phyloP scores from a whole-genome alignment of 1,140 invertebrate genomes.

The Whitmania pigra region DNA sequence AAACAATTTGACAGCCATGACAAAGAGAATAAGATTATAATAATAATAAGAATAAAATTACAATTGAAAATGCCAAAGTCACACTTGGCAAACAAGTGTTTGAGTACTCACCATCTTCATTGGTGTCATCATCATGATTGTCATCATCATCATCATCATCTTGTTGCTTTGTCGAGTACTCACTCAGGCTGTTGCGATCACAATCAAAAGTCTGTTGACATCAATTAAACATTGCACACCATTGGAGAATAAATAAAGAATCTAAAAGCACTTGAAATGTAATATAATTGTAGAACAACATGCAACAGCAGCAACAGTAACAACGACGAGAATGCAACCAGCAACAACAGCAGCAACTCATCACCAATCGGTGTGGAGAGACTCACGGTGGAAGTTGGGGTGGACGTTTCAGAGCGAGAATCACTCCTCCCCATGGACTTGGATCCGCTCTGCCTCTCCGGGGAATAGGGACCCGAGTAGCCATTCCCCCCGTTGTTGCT shows the following conservation, averaged over 20 bases:
- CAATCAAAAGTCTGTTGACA: conserved; percentile 12
- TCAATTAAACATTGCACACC: too few relatives aligned
- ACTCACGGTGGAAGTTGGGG: conserved; percentile 17
- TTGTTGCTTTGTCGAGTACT: conserved; percentile 3
- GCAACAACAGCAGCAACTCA: background rate
- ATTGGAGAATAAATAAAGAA: background rate
- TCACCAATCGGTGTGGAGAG: background rate
- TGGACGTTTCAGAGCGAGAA: conserved; percentile 15
- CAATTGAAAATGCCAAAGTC: too few relatives aligned
- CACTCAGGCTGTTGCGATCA: conserved; percentile 17
- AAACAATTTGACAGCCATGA: too few relatives aligned
- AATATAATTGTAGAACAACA: too few relatives aligned
- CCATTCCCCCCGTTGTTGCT: conserved; percentile 20
- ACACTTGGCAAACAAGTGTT: too few relatives aligned
- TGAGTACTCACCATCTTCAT: background rate
- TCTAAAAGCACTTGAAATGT: background rate
- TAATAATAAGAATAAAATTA: too few relatives aligned
- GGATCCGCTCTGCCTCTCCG: background rate
- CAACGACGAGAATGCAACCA: too few relatives aligned
- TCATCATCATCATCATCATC: conserved; percentile 10
- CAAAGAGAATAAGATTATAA: too few relatives aligned
- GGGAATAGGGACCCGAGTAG: background rate
- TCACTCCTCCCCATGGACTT: conserved; percentile 11
- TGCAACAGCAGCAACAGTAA: too few relatives aligned
- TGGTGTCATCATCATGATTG: background rate